phyloP scores from a whole-genome alignment of 2,797 vertebrate species.

The Trematomus bernacchii region DNA sequence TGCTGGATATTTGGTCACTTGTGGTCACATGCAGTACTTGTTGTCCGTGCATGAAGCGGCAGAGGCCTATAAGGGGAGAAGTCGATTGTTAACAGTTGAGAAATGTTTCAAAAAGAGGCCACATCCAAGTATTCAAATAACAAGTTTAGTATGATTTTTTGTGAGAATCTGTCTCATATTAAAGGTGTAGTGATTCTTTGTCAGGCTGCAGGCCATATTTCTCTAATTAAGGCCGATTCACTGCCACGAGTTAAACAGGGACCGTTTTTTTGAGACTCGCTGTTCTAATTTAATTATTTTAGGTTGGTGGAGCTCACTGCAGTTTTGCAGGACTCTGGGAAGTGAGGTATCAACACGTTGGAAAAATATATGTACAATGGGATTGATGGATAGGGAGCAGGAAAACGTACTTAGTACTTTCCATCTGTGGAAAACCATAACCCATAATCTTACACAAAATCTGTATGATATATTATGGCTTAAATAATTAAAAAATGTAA shows the following conservation, averaged over 20 bases:
- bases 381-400: not conserved
- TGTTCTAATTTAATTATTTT: conserved; percentile 16
- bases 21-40: conserved; percentile 16
- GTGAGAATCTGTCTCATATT: not conserved
- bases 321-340: conserved; percentile 14
- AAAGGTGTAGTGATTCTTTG: not conserved
- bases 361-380: not conserved
- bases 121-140: not conserved
- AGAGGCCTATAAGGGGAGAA: not conserved
- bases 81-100: not conserved
- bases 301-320: conserved; percentile 6
- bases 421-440: not conserved
- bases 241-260: not conserved
- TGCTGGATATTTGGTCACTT: conserved; percentile 35
- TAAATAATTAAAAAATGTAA: no score
- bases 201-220: not conserved
- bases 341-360: not conserved
- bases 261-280: not conserved
- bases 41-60: not conserved
- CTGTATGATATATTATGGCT: no score
- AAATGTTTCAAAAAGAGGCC: not conserved
- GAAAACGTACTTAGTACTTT: not conserved
- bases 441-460: no score
- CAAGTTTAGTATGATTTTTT: not conserved
- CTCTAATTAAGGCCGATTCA: not conserved